These are phyloP conservation scores for Rotaria socialis DNA, from an alignment of 2,888 invertebrate genomes.

Conservation along the genomic window DNA sequence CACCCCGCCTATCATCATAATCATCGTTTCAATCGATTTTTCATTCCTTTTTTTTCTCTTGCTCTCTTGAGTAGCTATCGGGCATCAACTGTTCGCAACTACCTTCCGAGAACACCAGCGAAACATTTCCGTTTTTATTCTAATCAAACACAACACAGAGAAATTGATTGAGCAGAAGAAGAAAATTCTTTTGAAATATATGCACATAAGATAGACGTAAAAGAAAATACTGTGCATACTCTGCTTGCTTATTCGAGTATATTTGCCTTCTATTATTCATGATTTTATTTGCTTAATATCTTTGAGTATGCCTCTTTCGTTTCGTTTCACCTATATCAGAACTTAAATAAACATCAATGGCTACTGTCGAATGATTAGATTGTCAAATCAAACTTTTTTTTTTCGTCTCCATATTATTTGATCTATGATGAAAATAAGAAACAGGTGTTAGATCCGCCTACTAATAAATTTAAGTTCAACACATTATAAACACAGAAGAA, in stretches of 20 bases:
- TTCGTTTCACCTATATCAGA: slow-evolving; percentile 5
- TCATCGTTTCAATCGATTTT: not conserved
- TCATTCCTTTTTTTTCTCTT: not conserved
- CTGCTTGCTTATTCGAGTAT: slow-evolving; percentile 12
- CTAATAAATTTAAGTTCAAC: not conserved
- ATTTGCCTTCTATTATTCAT: slow-evolving; percentile 9
- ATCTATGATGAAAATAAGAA: not conserved
- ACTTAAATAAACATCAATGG: slow-evolving; percentile 1
- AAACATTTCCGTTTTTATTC: not conserved
- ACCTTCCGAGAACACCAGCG: slow-evolving; percentile 5
- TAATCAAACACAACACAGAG: not conserved
- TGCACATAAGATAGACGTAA: not conserved
- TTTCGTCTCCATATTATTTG: not conserved
- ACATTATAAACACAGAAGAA: no score
- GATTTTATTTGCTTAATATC: slow-evolving; percentile 23
- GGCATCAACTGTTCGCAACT: slow-evolving; percentile 10
- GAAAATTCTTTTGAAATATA: not conserved
- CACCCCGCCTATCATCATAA: not conserved
- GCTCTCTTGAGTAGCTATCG: not conserved
- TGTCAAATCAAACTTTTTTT: not conserved
- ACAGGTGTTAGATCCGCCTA: not conserved
- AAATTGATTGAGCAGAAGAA: slow-evolving; percentile 12
- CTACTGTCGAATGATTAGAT: not conserved
- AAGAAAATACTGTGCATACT: not conserved
- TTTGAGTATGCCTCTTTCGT: not conserved